Conservation (phyloP, 2,113 vertebrate genomes). For the Brachyhypopomus gauderio region DNA sequence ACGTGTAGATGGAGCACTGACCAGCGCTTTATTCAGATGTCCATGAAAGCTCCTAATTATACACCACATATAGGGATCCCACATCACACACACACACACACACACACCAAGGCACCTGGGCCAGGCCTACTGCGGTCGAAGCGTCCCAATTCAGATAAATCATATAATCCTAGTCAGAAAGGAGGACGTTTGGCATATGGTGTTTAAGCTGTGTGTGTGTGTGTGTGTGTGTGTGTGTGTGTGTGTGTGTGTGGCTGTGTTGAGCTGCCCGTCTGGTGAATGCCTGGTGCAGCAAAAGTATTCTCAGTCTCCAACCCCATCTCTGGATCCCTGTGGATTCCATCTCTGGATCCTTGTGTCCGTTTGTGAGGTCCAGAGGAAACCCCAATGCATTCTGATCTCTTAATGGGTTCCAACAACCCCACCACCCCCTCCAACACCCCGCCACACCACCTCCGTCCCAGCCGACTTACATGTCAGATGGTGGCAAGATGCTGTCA, state of each 20-base stretch:
- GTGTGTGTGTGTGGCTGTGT: not conserved
- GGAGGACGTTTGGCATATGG: too few species aligned
- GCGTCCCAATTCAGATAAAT: too few species aligned
- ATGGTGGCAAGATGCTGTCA: not conserved
- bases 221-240: constrained; percentile 22
- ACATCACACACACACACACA: not conserved
- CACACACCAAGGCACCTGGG: not conserved
- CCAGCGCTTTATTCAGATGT: not conserved
- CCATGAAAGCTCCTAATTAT: not conserved
- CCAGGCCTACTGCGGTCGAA: not conserved
- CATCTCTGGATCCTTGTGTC: too few species aligned
- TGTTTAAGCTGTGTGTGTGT: not conserved
- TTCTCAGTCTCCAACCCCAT: too few species aligned
- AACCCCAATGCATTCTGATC: too few species aligned
- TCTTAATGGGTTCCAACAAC: too few species aligned
- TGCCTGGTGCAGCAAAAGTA: too few species aligned
- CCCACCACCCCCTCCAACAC: not conserved
- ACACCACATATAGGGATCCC: not conserved
- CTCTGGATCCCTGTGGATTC: too few species aligned
- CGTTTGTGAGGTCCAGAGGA: too few species aligned
- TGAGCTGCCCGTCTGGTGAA: too few species aligned
- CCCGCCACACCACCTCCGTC: not conserved
- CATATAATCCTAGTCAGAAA: too few species aligned
- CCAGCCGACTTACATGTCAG: not conserved
- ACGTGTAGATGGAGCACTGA: constrained; percentile 68